phyloP scores from a whole-genome alignment of 2,113 vertebrate species.

The Prietella phreatophila region DNA sequence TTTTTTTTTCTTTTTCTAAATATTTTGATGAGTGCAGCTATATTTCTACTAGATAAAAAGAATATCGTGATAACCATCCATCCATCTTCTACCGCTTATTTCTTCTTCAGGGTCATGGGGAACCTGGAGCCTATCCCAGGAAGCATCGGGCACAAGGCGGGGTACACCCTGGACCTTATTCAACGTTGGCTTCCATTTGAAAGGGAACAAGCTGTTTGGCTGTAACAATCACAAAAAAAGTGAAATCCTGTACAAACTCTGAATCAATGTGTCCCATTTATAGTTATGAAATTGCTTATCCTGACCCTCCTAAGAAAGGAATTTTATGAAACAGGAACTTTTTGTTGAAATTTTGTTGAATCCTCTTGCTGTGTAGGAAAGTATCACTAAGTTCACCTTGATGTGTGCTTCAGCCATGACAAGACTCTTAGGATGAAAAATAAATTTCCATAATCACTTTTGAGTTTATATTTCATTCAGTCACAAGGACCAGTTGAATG shows the following conservation, averaged over 20 bases:
- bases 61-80: too few relatives aligned
- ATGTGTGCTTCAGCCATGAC: not conserved
- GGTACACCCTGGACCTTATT: too few relatives aligned
- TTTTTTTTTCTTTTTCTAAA: too few relatives aligned
- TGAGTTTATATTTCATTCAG: not conserved
- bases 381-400: not conserved
- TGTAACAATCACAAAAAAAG: too few relatives aligned
- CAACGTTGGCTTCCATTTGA: too few relatives aligned
- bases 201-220: too few relatives aligned
- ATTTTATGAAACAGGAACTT: not conserved
- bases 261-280: not conserved
- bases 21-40: not conserved
- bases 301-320: not conserved
- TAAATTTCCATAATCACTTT: not conserved
- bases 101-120: too few relatives aligned
- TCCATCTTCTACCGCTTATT: too few relatives aligned
- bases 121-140: too few relatives aligned
- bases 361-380: not conserved
- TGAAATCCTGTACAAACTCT: not conserved
- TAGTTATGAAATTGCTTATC: not conserved
- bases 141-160: too few relatives aligned
- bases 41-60: not conserved
- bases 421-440: not conserved
- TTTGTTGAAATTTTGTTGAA: not conserved
- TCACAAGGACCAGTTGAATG: not conserved